phyloP scores from a whole-genome alignment of 2,888 invertebrate species.

The Gerris lacustris region DNA sequence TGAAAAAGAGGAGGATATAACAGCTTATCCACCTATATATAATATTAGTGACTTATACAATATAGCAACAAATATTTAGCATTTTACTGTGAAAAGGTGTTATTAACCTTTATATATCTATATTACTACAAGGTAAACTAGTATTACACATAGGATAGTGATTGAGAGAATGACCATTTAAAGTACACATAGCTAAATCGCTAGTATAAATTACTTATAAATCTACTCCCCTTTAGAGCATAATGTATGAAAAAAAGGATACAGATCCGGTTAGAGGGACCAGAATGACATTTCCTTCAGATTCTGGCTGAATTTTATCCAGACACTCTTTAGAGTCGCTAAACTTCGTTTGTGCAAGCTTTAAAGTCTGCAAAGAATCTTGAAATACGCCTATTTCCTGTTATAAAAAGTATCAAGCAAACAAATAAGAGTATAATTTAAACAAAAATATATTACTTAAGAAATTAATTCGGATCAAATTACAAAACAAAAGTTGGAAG shows the following conservation, averaged over 20 bases:
- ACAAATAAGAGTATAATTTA: background rate
- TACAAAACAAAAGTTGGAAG: conserved; percentile 9
- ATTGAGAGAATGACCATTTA: too few species aligned
- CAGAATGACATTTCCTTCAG: conserved; percentile 70
- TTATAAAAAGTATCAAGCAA: conserved; percentile 31
- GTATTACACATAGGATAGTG: too few species aligned
- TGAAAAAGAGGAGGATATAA: conserved; percentile 2
- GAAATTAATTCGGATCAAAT: background rate
- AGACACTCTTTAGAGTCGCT: conserved; percentile 74
- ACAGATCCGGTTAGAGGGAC: conserved; percentile 90
- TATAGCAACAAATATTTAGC: background rate
- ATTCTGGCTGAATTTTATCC: conserved; percentile 44
- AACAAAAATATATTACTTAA: background rate
- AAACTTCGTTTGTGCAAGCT: conserved; percentile 82
- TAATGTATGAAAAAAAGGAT: conserved; percentile 36
- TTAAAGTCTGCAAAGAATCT: conserved; percentile 77
- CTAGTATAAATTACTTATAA: too few species aligned
- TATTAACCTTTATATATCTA: too few species aligned
- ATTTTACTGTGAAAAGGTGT: too few species aligned
- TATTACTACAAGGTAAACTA: too few species aligned
- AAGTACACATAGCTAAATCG: too few species aligned
- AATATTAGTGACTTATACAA: background rate
- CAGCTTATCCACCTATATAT: background rate
- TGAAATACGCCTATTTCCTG: conserved; percentile 78
- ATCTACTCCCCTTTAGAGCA: too few species aligned